Conservation (phyloP, 2,888 invertebrate species). For the Leistus spinibarbis region DNA sequence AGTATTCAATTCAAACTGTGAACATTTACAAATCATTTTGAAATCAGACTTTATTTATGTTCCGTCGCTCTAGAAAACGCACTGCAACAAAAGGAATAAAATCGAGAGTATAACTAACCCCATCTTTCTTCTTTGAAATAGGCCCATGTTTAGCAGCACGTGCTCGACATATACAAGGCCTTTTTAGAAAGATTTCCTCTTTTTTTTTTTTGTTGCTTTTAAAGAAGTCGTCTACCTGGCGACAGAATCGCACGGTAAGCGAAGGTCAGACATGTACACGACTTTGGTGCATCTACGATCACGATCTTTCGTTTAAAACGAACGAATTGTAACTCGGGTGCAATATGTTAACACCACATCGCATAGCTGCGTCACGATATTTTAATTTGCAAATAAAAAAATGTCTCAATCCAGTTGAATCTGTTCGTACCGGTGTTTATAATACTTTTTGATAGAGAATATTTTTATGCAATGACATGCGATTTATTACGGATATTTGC, state of each 20-base stretch:
- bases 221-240: conserved; percentile 27
- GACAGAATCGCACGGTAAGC: conserved; percentile 24
- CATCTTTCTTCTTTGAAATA: not conserved
- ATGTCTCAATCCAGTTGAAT: not conserved
- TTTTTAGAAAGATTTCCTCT: conserved; percentile 13
- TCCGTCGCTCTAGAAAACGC: not conserved
- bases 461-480: not conserved
- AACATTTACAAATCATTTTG: not conserved
- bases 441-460: not conserved
- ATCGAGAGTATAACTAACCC: too few species aligned
- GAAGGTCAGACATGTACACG: conserved; percentile 28
- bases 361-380: not conserved
- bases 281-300: not conserved
- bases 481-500: not conserved
- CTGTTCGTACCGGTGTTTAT: not conserved
- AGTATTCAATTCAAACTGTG: not conserved
- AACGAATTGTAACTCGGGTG: conserved; percentile 11
- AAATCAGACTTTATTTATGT: not conserved
- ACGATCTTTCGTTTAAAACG: conserved; percentile 14
- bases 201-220: conserved; percentile 10
- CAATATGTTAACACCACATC: not conserved
- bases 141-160: conserved; percentile 8
- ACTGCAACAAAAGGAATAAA: not conserved
- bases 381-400: not conserved
- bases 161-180: conserved; percentile 5